phyloP scores from a whole-genome alignment of 2,113 vertebrate genomes.

The Cariama cristata region DNA sequence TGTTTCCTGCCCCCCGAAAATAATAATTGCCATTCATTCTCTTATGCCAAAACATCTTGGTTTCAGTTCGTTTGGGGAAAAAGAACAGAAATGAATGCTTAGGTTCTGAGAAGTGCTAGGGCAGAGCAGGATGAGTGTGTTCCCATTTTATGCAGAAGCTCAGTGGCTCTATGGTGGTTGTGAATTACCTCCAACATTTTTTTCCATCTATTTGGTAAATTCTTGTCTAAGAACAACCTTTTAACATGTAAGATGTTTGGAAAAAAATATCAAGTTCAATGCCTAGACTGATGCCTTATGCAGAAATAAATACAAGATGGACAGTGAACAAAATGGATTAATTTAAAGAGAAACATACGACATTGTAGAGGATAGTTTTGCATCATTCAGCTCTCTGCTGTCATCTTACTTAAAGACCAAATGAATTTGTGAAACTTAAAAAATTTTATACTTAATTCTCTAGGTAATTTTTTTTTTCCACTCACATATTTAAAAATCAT shows the following conservation, averaged over 20 bases:
- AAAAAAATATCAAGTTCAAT: neutral
- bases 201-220: neutral
- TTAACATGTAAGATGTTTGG: neutral
- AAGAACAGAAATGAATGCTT: neutral
- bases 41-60: neutral
- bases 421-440: neutral
- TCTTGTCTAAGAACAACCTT: neutral
- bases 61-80: neutral
- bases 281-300: neutral
- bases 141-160: neutral
- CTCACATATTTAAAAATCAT: neutral
- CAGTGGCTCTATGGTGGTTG: neutral
- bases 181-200: neutral
- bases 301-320: neutral
- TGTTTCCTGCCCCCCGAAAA: neutral
- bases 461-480: neutral
- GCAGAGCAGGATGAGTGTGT: neutral
- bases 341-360: neutral
- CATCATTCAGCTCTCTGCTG: neutral
- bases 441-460: neutral
- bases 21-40: conserved; percentile 3
- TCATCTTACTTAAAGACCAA: neutral
- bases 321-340: neutral
- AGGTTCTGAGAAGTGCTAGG: neutral
- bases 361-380: neutral